Percentiles rank a stretch among this genome's conserved stretches.
These are phyloP conservation scores for Etheostoma cragini DNA, from an alignment of 2,113 vertebrate genomes.

Conservation along the genomic window DNA sequence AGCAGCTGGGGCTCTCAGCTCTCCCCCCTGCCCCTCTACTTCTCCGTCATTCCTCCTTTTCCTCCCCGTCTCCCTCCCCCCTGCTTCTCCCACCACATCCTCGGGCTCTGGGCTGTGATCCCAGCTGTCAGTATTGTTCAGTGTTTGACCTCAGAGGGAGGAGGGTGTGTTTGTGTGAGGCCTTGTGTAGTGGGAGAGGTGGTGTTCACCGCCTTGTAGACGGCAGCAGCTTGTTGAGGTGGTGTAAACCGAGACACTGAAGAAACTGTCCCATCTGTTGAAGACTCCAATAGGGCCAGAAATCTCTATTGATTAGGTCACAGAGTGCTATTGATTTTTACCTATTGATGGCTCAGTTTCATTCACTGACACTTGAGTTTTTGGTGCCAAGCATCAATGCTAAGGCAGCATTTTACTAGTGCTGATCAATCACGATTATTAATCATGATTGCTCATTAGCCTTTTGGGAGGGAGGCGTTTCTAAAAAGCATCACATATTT, in stretches of 20 bases:
- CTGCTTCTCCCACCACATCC: slow-evolving; percentile 82
- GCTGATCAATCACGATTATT: no score
- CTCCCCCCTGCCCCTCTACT: slow-evolving; percentile 28
- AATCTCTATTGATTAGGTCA: slow-evolving; percentile 57
- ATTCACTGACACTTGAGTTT: slow-evolving; percentile 16
- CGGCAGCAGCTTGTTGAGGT: slow-evolving; percentile 71
- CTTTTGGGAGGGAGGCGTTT: no score
- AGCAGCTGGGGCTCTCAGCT: slow-evolving; percentile 76
- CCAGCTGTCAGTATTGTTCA: slow-evolving; percentile 96
- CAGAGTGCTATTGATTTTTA: slow-evolving; percentile 57
- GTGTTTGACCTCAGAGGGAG: slow-evolving; percentile 86
- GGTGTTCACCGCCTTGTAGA: slow-evolving; percentile 71
- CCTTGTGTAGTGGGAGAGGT: slow-evolving; percentile 40
- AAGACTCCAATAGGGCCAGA: slow-evolving; percentile 43
- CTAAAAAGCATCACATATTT: no score
- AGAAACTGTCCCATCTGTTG: slow-evolving; percentile 73
- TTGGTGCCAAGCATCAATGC: slow-evolving; percentile 6
- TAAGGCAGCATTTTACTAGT: neutral
- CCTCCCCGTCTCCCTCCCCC: slow-evolving; percentile 24
- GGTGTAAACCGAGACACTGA: slow-evolving; percentile 68
- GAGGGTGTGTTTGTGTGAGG: slow-evolving; percentile 62
- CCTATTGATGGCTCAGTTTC: slow-evolving; percentile 28
- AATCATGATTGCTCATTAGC: no score
- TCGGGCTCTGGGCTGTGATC: slow-evolving; percentile 83
- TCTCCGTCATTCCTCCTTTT: slow-evolving; percentile 74